Evolutionary conservation across 1,140 invertebrate genomes (phyloP), one percentile per base, ranked within the genome.

Genomic region (Meloidogyne exigua): DNA sequence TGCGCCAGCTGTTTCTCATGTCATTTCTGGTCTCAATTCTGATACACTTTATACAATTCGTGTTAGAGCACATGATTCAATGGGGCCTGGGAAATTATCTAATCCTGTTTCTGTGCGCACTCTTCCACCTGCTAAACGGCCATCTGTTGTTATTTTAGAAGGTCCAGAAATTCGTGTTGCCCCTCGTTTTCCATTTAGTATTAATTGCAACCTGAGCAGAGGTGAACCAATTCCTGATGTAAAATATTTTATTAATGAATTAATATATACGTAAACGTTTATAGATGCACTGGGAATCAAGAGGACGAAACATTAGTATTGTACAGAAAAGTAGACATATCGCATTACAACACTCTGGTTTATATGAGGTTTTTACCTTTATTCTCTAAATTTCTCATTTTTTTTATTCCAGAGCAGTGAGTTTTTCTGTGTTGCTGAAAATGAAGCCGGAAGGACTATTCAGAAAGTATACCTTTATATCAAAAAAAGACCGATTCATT

Each of bases 351-450:
- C 85, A 87, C 64, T 76, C 77, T 42, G 85, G 85, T 39, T 69
- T 86, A n/a, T 64, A 64, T 62, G 70, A 62, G 70, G 44, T 49
- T 57, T 28, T 36, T 42, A 68, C 9, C 9, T 10, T 39, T 39
- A 2, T 44, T 44, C 39, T 42, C 39, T 25, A 23, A 26, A 10
- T 44, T 39, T 12, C n/a, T 68, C 28, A 15, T 39, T 69, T 39
- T 25, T 12, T 28, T 25, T 23, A 26, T 5, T 18, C 10, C 39
- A 72, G 70, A 81, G 82, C 26, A 86, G 83, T 25, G 72, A 76
- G 23, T 87, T 87, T 73, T 76, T 82, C 1, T 87, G 85, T 44
- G 81, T 87, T 12, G 86, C 86, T 21, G 86, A 86, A 68, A 87
- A 87, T 70, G 85, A 87, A 77, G 85, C 85, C 21, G 86, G 86